phyloP scores from a whole-genome alignment of 2,113 vertebrate species.

The Psittacara wagleri region DNA sequence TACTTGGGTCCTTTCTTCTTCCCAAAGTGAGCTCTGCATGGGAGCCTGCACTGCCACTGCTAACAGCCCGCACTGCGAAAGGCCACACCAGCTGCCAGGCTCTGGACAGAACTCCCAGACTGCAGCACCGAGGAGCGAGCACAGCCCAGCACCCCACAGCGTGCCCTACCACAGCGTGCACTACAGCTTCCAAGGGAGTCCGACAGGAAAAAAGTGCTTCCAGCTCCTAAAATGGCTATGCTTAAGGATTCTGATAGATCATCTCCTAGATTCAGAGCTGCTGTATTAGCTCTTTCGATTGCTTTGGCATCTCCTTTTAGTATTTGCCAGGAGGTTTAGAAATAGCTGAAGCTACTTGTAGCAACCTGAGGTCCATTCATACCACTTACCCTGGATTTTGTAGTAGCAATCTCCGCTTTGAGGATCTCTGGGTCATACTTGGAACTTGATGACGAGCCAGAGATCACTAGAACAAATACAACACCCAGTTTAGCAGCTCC shows the following conservation, averaged over 20 bases:
- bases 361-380: neutral
- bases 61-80: neutral
- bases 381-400: constrained; percentile 93
- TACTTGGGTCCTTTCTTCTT: constrained; percentile 31
- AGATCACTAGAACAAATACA: constrained; percentile 83
- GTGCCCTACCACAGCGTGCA: neutral
- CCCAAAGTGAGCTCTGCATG: constrained; percentile 9
- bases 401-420: constrained; percentile 95
- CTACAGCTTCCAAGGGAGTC: neutral
- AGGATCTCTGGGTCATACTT: constrained; percentile 99
- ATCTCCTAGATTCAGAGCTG: neutral
- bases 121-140: neutral
- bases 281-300: neutral
- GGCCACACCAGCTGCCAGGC: constrained; percentile 24
- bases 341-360: neutral
- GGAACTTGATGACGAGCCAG: constrained; percentile 92
- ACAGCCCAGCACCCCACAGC: neutral
- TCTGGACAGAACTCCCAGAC: neutral
- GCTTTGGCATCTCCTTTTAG: neutral
- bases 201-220: neutral
- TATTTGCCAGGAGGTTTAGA: neutral
- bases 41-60: neutral
- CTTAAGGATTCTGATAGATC: neutral
- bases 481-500: constrained; percentile 7
- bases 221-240: rapidly evolving